These are phyloP conservation scores for Theodoxus fluviatilis DNA, from an alignment of 2,888 invertebrate species.

Conservation along the genomic window DNA sequence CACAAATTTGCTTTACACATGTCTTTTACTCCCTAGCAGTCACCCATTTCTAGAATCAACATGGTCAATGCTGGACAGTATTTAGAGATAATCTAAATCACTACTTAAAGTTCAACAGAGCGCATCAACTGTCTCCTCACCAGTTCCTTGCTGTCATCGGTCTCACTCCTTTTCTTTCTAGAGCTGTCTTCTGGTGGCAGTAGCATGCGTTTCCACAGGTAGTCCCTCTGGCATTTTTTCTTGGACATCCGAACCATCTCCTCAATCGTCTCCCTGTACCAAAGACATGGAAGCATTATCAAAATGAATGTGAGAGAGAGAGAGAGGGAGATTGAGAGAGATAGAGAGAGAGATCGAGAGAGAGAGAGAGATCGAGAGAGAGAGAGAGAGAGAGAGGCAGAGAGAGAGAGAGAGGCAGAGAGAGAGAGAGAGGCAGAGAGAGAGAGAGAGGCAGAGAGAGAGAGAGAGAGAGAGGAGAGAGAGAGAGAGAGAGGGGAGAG, in stretches of 20 bases:
- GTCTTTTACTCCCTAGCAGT: background rate
- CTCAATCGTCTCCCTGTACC: conserved; percentile 66
- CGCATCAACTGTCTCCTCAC: conserved; percentile 35
- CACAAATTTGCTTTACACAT: no score
- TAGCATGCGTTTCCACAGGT: conserved; percentile 77
- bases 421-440: background rate
- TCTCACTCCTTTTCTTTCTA: conserved; percentile 44
- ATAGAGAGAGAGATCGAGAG: background rate
- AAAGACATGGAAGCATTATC: no score
- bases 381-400: no score
- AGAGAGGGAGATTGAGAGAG: background rate
- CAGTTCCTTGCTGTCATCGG: conserved; percentile 55
- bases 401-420: no score
- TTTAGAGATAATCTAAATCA: background rate
- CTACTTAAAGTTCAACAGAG: background rate
- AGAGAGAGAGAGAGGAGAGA: background rate
- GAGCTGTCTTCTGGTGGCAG: no score
- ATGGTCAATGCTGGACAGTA: background rate
- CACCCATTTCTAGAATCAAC: background rate
- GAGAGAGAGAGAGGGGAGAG: no score
- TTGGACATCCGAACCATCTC: conserved; percentile 74
- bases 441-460: background rate
- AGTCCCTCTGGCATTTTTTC: conserved; percentile 75
- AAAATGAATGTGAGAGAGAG: background rate
- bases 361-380: no score